Evolutionary conservation across 1,140 invertebrate genomes (phyloP).

Genomic region (Rhyacophila brunnea): DNA sequence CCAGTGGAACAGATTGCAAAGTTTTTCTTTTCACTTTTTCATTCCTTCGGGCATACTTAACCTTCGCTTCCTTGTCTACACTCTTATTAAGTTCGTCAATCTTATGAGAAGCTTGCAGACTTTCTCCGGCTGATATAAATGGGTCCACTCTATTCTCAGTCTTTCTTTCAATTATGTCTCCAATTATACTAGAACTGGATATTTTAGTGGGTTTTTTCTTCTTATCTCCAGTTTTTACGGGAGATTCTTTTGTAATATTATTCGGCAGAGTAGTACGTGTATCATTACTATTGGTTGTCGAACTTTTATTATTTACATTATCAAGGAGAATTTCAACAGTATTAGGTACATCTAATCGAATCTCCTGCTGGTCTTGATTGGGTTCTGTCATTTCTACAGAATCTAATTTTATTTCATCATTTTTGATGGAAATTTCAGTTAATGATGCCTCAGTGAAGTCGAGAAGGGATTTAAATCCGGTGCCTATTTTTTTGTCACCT

Average conservation of each 20-base stretch:
- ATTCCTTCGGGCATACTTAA: background rate
- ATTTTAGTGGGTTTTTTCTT: conserved; percentile 3
- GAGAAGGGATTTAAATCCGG: conserved; percentile 17
- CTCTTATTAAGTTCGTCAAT: background rate
- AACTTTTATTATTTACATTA: too few species aligned
- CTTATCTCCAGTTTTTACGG: background rate
- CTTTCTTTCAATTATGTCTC: conserved; percentile 26
- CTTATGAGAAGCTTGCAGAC: conserved; percentile 3
- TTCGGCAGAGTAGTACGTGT: too few species aligned
- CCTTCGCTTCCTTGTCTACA: background rate
- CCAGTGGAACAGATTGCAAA: background rate
- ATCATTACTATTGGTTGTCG: too few species aligned
- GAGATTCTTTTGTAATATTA: too few species aligned
- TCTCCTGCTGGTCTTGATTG: background rate
- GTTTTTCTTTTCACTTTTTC: conserved; percentile 4
- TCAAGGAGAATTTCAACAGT: too few species aligned
- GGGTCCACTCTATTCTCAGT: conserved; percentile 27
- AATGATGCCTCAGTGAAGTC: conserved; percentile 32
- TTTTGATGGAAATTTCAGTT: conserved; percentile 17
- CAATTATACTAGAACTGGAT: conserved; percentile 6
- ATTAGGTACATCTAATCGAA: too few species aligned
- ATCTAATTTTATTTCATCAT: conserved; percentile 9
- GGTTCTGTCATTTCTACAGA: conserved; percentile 8
- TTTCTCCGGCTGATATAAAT: conserved; percentile 20
- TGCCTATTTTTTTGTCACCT: conserved; percentile 8